These are phyloP conservation scores for Limnephilus marmoratus DNA, from an alignment of 2,888 invertebrate species.

Conservation along the genomic window DNA sequence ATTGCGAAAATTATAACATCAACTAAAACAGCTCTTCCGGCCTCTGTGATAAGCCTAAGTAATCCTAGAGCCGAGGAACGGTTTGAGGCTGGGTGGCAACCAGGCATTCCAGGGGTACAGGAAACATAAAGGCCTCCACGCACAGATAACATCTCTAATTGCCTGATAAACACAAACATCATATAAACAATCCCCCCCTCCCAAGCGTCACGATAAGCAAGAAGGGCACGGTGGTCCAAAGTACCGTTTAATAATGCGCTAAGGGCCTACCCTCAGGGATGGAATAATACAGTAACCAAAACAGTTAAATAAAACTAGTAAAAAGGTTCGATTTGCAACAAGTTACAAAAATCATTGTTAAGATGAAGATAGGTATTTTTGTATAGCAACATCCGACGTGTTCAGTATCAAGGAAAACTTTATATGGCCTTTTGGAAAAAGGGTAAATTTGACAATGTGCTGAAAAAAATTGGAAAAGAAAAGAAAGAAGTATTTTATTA, in stretches of 20 bases:
- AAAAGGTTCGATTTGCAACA: not conserved
- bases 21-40: not conserved
- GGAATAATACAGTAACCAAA: not conserved
- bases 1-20: not conserved
- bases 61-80: not conserved
- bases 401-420: not conserved
- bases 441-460: not conserved
- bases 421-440: not conserved
- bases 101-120: constrained; percentile 13
- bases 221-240: constrained; percentile 49
- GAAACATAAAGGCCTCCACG: constrained; percentile 48
- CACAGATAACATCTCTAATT: constrained; percentile 65
- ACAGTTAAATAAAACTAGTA: not conserved
- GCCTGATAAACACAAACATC: constrained; percentile 65
- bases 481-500: not conserved
- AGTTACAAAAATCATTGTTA: not conserved
- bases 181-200: constrained; percentile 61
- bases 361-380: not conserved
- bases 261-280: constrained; percentile 19
- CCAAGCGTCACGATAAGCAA: constrained; percentile 55
- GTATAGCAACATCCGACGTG: not conserved
- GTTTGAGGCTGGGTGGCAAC: not conserved
- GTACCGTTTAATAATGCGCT: constrained; percentile 47
- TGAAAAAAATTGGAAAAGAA: not conserved
- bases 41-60: not conserved